phyloP scores from a whole-genome alignment of 2,797 vertebrate genomes.

The Etheostoma perlongum region DNA sequence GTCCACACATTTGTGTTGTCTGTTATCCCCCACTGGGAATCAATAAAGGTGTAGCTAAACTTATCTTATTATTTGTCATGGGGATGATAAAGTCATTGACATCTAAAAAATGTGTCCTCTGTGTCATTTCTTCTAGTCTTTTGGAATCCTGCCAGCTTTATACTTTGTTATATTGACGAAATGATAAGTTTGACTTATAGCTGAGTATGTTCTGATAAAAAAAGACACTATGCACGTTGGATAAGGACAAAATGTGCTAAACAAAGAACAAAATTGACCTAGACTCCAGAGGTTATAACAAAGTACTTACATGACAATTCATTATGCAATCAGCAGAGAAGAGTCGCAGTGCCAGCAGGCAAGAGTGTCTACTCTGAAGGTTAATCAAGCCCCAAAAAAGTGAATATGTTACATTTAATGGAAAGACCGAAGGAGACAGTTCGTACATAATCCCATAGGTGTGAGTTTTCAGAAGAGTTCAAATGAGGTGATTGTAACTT shows the following conservation, averaged over 20 bases:
- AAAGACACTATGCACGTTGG: too few species aligned
- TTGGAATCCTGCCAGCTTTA: too few species aligned
- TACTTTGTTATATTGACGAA: too few species aligned
- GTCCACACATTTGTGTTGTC: background rate
- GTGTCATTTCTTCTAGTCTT: too few species aligned
- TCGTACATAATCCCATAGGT: constrained; percentile 15
- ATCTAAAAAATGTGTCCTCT: too few species aligned
- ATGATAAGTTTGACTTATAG: too few species aligned
- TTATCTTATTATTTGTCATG: background rate
- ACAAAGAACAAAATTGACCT: background rate
- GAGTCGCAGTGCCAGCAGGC: background rate
- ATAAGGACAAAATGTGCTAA: background rate
- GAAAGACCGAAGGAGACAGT: background rate
- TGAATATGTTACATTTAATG: background rate
- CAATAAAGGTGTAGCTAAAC: too few species aligned
- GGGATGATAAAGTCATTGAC: background rate
- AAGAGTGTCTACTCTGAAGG: background rate
- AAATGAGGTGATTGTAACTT: background rate
- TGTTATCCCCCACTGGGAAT: too few species aligned
- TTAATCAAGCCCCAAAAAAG: background rate
- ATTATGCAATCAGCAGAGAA: background rate
- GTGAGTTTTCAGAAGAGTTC: constrained; percentile 23
- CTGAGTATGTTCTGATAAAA: too few species aligned
- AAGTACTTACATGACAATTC: background rate
- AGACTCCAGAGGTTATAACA: background rate